Conservation (phyloP, 2,888 invertebrate species). For the Drosophila meridionalis region DNA sequence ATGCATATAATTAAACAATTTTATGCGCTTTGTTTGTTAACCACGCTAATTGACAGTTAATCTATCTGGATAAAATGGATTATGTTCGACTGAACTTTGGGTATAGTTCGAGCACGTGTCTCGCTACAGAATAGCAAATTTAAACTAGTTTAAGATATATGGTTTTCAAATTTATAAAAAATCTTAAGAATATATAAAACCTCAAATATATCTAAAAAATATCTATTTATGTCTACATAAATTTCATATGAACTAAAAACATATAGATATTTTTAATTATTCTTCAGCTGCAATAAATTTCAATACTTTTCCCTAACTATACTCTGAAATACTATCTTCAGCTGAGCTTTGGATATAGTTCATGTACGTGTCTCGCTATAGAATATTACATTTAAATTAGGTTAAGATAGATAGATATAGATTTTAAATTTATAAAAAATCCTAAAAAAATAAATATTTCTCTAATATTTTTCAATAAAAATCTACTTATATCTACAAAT, state of each 20-base stretch:
- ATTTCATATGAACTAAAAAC: background rate
- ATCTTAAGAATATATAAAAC: background rate
- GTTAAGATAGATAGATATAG: too few species aligned
- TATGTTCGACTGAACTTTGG: background rate
- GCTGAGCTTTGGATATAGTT: too few species aligned
- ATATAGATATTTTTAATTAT: background rate
- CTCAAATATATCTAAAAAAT: background rate
- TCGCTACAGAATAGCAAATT: background rate
- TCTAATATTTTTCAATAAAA: too few species aligned
- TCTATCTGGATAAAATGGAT: background rate
- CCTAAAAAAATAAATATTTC: too few species aligned
- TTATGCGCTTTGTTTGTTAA: conserved; percentile 25
- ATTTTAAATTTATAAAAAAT: too few species aligned
- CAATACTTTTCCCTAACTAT: too few species aligned
- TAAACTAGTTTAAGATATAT: background rate
- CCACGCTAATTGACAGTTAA: conserved; percentile 45
- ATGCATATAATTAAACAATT: conserved; percentile 42
- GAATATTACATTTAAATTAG: too few species aligned
- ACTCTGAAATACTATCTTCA: background rate
- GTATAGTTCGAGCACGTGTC: background rate
- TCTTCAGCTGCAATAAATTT: background rate
- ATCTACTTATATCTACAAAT: background rate
- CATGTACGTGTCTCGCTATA: too few species aligned
- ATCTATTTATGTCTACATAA: background rate
- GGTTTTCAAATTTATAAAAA: background rate